Conservation (phyloP, 2,888 invertebrate genomes). For the Microplitis manilae region DNA sequence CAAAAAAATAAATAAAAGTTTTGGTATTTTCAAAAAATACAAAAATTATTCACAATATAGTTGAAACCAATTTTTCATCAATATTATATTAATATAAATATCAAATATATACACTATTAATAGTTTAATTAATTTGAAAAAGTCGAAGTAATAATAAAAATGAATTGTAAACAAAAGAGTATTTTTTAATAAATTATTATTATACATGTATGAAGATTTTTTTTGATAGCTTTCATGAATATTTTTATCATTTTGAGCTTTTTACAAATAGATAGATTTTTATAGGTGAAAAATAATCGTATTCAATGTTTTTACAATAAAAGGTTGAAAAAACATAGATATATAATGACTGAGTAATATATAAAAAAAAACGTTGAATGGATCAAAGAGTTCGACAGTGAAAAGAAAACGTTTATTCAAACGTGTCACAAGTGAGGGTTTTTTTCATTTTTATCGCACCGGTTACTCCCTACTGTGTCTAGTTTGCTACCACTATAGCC, state of each 20-base stretch:
- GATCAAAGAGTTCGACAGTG: constrained; percentile 35
- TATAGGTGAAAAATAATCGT: background rate
- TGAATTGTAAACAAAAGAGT: too few relatives aligned
- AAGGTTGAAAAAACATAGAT: background rate
- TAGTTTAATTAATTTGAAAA: too few relatives aligned
- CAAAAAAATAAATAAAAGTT: too few relatives aligned
- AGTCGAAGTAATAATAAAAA: too few relatives aligned
- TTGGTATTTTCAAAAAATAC: too few relatives aligned
- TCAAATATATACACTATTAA: too few relatives aligned
- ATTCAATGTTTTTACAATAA: background rate
- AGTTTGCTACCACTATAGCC: constrained; percentile 44
- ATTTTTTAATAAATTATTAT: too few relatives aligned
- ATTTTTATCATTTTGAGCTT: background rate
- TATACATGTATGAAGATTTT: too few relatives aligned
- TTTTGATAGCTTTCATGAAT: background rate
- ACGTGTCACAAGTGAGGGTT: constrained; percentile 35
- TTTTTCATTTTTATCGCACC: constrained; percentile 52
- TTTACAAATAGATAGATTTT: background rate
- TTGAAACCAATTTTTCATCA: too few relatives aligned
- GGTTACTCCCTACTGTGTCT: constrained; percentile 42
- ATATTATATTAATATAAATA: too few relatives aligned
- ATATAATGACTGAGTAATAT: constrained; percentile 2
- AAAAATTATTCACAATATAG: too few relatives aligned
- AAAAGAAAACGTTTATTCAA: constrained; percentile 54
- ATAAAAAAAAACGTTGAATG: constrained; percentile 24